Conservation (phyloP, 2,797 vertebrate species). For the Petrocephalus sullivani region DNA sequence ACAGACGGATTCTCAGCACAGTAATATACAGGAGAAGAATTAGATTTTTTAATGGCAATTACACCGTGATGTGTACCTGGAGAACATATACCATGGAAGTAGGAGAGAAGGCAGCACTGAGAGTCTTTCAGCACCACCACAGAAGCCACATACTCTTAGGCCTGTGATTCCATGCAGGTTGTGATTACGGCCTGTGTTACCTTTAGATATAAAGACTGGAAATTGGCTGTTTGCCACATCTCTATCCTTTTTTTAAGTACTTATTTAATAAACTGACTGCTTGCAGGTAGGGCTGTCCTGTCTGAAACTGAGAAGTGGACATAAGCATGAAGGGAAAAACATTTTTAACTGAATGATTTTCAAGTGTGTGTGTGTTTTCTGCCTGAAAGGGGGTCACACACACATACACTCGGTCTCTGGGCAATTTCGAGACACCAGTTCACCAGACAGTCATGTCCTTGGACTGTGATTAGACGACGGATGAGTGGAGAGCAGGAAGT, state of each 20-base stretch:
- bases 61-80: not conserved
- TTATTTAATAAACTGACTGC: not conserved
- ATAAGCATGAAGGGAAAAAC: not conserved
- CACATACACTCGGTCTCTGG: not conserved
- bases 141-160: not conserved
- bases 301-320: not conserved
- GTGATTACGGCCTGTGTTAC: not conserved
- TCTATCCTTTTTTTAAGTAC: not conserved
- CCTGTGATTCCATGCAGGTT: not conserved
- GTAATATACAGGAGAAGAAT: not conserved
- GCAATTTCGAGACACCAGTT: not conserved
- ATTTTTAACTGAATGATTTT: not conserved
- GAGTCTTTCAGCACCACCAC: not conserved
- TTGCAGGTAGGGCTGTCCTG: not conserved
- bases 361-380: not conserved
- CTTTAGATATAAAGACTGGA: not conserved
- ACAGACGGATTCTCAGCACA: not conserved
- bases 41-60: slow-evolving; percentile 2
- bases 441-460: not conserved
- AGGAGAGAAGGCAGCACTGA: not conserved
- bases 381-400: not conserved
- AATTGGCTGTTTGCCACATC: not conserved
- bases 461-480: not conserved
- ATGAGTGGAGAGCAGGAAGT: not conserved
- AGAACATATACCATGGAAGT: slow-evolving; percentile 3